These are phyloP conservation scores for Lepidocyrtoides sp. DNA, from an alignment of 2,888 invertebrate genomes.

Conservation along the genomic window DNA sequence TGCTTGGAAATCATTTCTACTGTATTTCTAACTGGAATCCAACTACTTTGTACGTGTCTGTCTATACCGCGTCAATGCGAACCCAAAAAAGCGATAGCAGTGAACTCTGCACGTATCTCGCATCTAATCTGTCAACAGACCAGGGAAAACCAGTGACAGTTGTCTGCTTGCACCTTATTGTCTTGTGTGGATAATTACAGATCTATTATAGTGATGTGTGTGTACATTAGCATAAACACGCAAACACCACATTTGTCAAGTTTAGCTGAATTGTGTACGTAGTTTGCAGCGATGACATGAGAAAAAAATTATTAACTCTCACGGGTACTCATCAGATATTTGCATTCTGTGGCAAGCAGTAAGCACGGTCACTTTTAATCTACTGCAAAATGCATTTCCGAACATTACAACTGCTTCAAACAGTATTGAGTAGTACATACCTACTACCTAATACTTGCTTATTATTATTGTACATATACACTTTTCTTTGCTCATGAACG, in stretches of 20 bases:
- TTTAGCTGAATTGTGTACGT: not conserved
- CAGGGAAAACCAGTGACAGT: slow-evolving; percentile 24
- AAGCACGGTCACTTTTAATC: too few species aligned
- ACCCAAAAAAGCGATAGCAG: not conserved
- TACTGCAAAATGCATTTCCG: too few species aligned
- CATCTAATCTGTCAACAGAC: slow-evolving; percentile 11
- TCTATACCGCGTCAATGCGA: not conserved
- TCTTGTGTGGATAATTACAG: not conserved
- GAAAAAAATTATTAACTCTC: too few species aligned
- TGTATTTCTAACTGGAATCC: slow-evolving; percentile 29
- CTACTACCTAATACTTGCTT: too few species aligned
- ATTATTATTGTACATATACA: too few species aligned
- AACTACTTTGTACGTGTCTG: not conserved
- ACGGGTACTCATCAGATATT: too few species aligned
- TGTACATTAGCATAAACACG: not conserved
- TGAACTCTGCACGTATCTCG: not conserved
- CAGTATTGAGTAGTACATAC: too few species aligned
- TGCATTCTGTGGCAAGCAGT: too few species aligned
- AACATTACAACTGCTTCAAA: too few species aligned
- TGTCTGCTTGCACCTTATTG: not conserved
- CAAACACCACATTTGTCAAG: not conserved
- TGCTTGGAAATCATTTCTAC: not conserved
- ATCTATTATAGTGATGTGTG: not conserved
- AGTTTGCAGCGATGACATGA: too few species aligned
- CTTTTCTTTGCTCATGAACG: too few species aligned